phyloP scores from a whole-genome alignment of 2,113 vertebrate species.

The Pimephales promelas region DNA sequence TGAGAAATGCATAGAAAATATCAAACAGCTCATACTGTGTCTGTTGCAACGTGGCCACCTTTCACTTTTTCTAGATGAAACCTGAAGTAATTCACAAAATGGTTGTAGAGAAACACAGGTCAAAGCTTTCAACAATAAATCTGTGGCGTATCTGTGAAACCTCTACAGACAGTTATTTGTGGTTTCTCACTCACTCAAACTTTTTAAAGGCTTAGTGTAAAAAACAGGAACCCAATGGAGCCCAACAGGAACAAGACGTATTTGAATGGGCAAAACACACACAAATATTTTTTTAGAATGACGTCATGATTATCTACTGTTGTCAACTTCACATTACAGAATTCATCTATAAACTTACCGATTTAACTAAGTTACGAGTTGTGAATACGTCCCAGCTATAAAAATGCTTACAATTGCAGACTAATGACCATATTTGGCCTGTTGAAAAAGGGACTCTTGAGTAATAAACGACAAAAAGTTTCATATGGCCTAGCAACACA shows the following conservation, averaged over 20 bases:
- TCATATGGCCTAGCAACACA: not conserved
- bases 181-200: not conserved
- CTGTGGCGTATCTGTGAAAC: not conserved
- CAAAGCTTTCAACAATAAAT: not conserved
- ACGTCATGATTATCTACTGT: not conserved
- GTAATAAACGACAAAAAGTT: slow-evolving; percentile 30
- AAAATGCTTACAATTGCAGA: not conserved
- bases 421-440: not conserved
- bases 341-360: not conserved
- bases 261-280: not conserved
- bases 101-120: not conserved
- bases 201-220: not conserved
- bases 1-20: not conserved
- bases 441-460: not conserved
- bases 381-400: not conserved
- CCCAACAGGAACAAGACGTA: not conserved
- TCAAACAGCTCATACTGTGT: slow-evolving; percentile 21
- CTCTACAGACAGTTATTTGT: not conserved
- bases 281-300: not conserved
- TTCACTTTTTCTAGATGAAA: slow-evolving; percentile 23
- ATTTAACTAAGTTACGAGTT: not conserved
- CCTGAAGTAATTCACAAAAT: slow-evolving; percentile 27
- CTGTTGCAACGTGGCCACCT: not conserved
- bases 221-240: not conserved
- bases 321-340: not conserved